phyloP scores from a whole-genome alignment of 1,140 invertebrate genomes.

The Plodia interpunctella region DNA sequence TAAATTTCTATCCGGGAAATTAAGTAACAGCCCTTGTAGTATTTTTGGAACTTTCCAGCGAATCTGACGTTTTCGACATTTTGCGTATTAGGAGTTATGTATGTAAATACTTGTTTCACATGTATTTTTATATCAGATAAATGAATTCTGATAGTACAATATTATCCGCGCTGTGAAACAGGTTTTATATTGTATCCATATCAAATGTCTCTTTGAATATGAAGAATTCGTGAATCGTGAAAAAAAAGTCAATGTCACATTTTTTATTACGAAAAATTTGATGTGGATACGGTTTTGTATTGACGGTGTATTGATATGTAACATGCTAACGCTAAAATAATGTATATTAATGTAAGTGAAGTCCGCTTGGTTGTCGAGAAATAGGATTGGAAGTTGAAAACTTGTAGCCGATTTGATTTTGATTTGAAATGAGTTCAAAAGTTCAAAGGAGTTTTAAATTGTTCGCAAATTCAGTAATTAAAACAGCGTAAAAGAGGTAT shows the following conservation, averaged over 20 bases:
- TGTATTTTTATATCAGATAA: background rate
- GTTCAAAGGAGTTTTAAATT: no score
- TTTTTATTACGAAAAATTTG: background rate
- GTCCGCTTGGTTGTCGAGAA: background rate
- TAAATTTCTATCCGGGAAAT: no score
- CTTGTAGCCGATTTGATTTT: no score
- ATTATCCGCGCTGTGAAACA: background rate
- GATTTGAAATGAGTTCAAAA: no score
- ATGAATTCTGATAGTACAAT: background rate
- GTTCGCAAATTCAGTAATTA: no score
- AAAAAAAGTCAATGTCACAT: background rate
- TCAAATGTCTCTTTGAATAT: background rate
- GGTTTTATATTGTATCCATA: background rate
- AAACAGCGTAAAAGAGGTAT: no score
- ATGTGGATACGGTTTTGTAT: background rate
- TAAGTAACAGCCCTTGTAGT: no score
- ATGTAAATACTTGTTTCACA: background rate
- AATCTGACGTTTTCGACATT: background rate
- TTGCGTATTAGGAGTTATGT: background rate
- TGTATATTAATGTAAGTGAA: background rate
- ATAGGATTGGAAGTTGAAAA: background rate
- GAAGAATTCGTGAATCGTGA: background rate
- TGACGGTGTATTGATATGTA: background rate
- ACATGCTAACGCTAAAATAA: background rate
- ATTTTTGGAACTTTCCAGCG: background rate